Conservation (phyloP, 1,140 invertebrate species). For the Aradophagus sp. region DNA sequence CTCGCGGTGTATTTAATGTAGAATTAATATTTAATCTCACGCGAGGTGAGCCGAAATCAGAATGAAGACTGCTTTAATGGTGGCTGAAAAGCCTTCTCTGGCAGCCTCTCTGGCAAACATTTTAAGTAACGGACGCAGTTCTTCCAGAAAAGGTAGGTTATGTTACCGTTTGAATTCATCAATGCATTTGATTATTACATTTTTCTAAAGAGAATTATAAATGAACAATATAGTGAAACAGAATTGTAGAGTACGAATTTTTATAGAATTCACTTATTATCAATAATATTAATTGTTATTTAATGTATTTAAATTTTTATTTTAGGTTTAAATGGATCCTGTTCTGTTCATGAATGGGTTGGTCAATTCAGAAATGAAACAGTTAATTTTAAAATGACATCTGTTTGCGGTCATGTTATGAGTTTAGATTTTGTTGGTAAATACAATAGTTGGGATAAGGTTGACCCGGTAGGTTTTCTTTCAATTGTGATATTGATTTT, state of each 20-base stretch:
- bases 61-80: slow-evolving; percentile 97
- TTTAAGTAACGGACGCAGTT: slow-evolving; percentile 90
- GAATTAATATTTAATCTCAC: no score
- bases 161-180: slow-evolving; percentile 12
- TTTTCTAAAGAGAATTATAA: slow-evolving; percentile 3
- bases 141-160: slow-evolving; percentile 87
- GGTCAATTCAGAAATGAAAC: slow-evolving; percentile 85
- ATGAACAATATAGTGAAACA: neutral
- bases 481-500: no score
- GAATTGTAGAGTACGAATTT: neutral
- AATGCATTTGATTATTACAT: slow-evolving; percentile 5
- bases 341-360: slow-evolving; percentile 94
- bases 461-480: slow-evolving; percentile 87
- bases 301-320: slow-evolving; percentile 1
- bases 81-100: slow-evolving; percentile 99
- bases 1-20: no score
- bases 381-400: slow-evolving; percentile 95
- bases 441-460: slow-evolving; percentile 99
- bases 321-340: slow-evolving; percentile 89
- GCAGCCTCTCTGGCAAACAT: slow-evolving; percentile 96
- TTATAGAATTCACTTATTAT: no score
- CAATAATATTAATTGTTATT: neutral
- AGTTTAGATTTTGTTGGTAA: slow-evolving; percentile 95
- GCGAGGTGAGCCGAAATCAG: no score
- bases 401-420: slow-evolving; percentile 99